Evolutionary conservation across 2,888 invertebrate genomes (phyloP).

Genomic region (Phoronis australis): DNA sequence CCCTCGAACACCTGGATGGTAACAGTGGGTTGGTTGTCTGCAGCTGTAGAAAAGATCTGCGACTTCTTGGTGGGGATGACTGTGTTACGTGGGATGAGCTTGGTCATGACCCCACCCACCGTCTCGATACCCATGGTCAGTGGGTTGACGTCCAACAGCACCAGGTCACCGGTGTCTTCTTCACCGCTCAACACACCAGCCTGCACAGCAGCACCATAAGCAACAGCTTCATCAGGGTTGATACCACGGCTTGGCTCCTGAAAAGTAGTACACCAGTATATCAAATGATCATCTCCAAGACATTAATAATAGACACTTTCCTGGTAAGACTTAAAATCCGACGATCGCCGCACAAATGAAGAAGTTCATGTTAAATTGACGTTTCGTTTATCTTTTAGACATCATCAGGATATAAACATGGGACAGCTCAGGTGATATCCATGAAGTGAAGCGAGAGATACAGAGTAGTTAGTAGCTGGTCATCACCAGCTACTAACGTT

Average conservation of each 20-base stretch:
- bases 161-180: conserved; percentile 90
- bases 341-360: too few species aligned
- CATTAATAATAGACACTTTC: too few species aligned
- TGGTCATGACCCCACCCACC: conserved; percentile 99
- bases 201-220: conserved; percentile 97
- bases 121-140: conserved; percentile 99
- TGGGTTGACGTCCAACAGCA: conserved; percentile 95
- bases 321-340: too few species aligned
- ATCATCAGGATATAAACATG: too few species aligned
- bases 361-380: too few species aligned
- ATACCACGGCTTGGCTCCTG: conserved; percentile 95
- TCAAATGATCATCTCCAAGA: too few species aligned
- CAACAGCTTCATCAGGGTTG: conserved; percentile 98
- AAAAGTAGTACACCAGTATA: too few species aligned
- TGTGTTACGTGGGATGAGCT: conserved; percentile 93
- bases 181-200: conserved; percentile 96
- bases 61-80: conserved; percentile 99
- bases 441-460: too few species aligned
- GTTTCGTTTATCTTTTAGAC: too few species aligned
- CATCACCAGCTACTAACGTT: too few species aligned
- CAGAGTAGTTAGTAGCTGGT: too few species aligned
- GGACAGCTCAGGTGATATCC: too few species aligned
- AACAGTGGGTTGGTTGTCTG: conserved; percentile 98
- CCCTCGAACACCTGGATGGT: conserved; percentile 96
- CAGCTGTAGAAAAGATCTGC: conserved; percentile 98